Evolutionary conservation across 2,797 vertebrate genomes (phyloP), one percentile per base, ranked within the genome.

Genomic region (Sibirionetta formosa): DNA sequence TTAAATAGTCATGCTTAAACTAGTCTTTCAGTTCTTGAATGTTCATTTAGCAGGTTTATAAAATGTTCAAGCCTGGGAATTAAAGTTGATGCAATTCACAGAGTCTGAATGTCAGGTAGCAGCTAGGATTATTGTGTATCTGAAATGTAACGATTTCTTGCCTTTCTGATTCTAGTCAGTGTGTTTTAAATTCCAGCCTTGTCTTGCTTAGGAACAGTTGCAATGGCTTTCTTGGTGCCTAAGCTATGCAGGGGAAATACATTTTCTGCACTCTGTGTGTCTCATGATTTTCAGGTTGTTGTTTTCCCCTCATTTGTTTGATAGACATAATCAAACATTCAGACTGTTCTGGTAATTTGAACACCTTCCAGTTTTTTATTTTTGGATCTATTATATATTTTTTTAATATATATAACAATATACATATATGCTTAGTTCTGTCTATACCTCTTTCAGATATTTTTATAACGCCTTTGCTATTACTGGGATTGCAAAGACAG

Each of bases 1-100:
- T 80, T 57, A 61, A 64, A 14, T 68, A 57, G 24, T 23, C 78
- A 64, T 15, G 27, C 0, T 0, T 27, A 1, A 14, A 14, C 31
- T 79, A 14, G 58, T 26, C 12, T 65, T 54, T 70, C 51, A 22
- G 5, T 35, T 64, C 58, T 48, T 50, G 54, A 76, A 70, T 77
- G 42, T 29, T 66, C 60, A 69, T 70, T 81, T 81, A 81, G 60
- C 33, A 73, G 35, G 23, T 72, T 22, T 16, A 2, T 60, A 27
- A 50, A 72, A 33, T 1, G 0, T 77, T 72, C 76, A 54, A 75
- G 51, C 7, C 24, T 50, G 11, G 40, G 31, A 76, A 16, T 68
- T 27, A 35, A 69, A 53, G 27, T 7, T 50, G n/a, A 29, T 72
- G 46, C 0, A 1, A 38, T 51, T 91, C 29, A 24, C 40, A 6